A percentile compares a stretch with the other conserved stretches of the same genome.
Evolutionary conservation across 2,113 vertebrate species (phyloP).

Genomic region (Lophochroa leadbeateri): DNA sequence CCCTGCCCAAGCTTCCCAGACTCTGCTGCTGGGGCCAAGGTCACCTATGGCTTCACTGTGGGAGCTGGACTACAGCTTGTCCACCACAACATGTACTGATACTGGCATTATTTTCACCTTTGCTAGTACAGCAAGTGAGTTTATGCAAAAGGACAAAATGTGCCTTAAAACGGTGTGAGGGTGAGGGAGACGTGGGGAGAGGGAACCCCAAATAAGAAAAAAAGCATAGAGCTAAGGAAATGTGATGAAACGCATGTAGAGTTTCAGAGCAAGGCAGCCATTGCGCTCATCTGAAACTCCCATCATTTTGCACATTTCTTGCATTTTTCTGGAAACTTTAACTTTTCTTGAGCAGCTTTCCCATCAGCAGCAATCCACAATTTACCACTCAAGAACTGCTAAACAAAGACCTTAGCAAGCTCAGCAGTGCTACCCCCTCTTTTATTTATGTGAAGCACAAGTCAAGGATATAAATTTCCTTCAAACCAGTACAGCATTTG

Average conservation of each 20-base stretch:
- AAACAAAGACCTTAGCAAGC: background rate
- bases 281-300: background rate
- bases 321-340: background rate
- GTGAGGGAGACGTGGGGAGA: background rate
- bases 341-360: background rate
- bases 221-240: background rate
- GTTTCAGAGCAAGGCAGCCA: background rate
- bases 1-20: background rate
- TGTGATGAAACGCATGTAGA: background rate
- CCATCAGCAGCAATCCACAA: background rate
- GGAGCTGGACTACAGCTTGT: background rate
- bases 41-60: accelerated
- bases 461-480: background rate
- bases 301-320: background rate
- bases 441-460: background rate
- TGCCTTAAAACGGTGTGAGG: background rate
- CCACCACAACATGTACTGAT: accelerated
- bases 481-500: background rate
- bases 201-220: background rate
- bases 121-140: background rate
- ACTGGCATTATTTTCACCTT: background rate
- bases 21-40: background rate
- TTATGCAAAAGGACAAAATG: background rate
- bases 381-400: background rate
- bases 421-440: background rate